Percentiles rank a stretch among this genome's conserved stretches.
Conservation (phyloP, 2,888 invertebrate genomes). For the Tetragonisca angustula region DNA sequence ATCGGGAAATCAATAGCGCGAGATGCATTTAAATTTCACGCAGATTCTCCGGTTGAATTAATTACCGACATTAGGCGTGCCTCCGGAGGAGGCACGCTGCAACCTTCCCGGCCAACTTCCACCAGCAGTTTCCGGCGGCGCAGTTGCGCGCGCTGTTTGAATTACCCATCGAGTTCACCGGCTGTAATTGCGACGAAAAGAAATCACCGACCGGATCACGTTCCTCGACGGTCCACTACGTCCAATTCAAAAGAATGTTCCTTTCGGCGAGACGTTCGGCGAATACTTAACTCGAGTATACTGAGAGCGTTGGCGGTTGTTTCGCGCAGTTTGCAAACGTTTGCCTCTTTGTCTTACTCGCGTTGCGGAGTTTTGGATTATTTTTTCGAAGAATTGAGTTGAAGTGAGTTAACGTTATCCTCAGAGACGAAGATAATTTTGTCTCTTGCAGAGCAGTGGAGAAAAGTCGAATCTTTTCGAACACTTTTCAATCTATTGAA, state of each 20-base stretch:
- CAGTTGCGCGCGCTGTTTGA: constrained; percentile 44
- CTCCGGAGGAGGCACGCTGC: background rate
- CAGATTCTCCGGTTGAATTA: constrained; percentile 62
- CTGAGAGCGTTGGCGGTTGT: background rate
- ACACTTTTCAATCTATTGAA: too few species aligned
- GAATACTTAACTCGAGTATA: background rate
- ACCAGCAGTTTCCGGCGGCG: constrained; percentile 13
- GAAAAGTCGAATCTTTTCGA: too few species aligned
- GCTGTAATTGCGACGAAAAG: background rate
- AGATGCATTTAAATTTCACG: constrained; percentile 70
- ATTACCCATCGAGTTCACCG: constrained; percentile 1
- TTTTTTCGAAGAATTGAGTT: too few species aligned
- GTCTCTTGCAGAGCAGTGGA: too few species aligned
- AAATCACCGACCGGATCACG: background rate
- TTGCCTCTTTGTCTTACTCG: background rate
- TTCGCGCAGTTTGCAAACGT: background rate
- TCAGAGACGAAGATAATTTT: too few species aligned
- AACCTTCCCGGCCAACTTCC: constrained; percentile 9
- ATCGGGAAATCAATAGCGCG: constrained; percentile 66
- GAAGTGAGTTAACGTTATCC: too few species aligned
- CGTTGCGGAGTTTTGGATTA: too few species aligned
- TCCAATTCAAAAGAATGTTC: background rate
- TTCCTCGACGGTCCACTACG: background rate
- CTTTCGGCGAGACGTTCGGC: background rate
- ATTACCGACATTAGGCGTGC: constrained; percentile 57